A percentile compares a stretch with the other conserved stretches of the same genome.
phyloP scores from a whole-genome alignment of 2,888 invertebrate genomes.

The Tridacna gigas region DNA sequence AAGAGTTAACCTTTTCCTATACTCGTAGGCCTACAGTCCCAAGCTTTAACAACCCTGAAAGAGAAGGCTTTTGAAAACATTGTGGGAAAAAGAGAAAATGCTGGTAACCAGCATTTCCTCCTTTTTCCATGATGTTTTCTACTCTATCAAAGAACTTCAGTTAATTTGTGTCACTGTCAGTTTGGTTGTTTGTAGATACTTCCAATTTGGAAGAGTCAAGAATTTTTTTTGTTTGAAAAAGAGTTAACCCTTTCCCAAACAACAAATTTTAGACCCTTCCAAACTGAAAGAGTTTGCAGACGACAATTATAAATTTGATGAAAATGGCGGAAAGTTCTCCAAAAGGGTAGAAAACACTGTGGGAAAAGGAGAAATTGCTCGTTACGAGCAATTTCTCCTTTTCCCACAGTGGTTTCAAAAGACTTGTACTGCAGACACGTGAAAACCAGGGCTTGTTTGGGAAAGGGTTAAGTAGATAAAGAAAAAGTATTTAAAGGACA shows the following conservation, averaged over 20 bases:
- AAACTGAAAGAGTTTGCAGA: too few relatives aligned
- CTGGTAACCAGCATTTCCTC: not conserved
- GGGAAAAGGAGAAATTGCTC: conserved; percentile 7
- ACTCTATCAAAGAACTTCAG: not conserved
- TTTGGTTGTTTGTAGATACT: too few relatives aligned
- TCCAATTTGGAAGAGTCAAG: too few relatives aligned
- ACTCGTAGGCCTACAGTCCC: too few relatives aligned
- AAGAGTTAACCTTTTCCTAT: too few relatives aligned
- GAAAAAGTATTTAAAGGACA: too few relatives aligned
- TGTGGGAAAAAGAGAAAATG: not conserved
- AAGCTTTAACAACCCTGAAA: not conserved
- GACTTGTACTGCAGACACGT: not conserved
- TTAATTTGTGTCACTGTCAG: too few relatives aligned
- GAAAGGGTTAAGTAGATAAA: not conserved
- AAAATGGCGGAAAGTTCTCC: too few relatives aligned
- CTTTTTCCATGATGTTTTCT: not conserved
- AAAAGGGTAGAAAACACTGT: conserved; percentile 10
- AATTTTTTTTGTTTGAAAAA: not conserved
- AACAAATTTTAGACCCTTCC: too few relatives aligned
- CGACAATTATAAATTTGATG: too few relatives aligned
- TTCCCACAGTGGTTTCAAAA: not conserved
- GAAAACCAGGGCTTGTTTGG: not conserved
- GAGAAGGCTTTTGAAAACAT: not conserved
- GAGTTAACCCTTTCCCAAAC: not conserved
- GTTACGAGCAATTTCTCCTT: conserved; percentile 1